Conservation (phyloP, 2,888 invertebrate species). For the Tetrapedia diversipes region DNA sequence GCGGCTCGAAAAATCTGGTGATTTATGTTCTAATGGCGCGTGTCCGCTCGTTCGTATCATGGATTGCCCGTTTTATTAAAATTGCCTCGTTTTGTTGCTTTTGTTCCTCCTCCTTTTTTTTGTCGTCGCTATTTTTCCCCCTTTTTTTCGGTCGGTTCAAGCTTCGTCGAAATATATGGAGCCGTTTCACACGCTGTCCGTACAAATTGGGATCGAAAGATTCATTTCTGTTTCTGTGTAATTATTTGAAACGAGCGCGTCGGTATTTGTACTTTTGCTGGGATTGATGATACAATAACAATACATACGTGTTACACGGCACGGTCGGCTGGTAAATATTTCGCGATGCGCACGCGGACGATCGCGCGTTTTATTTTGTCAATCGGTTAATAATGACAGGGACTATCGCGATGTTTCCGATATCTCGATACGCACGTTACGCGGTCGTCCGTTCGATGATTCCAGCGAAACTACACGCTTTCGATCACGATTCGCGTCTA, state of each 20-base stretch:
- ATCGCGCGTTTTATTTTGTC: background rate
- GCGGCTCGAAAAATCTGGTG: constrained; percentile 1
- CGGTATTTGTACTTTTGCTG: background rate
- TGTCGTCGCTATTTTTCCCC: background rate
- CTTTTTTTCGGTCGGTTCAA: background rate
- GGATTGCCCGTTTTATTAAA: constrained; percentile 12
- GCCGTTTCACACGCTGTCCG: background rate
- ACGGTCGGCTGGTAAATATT: background rate
- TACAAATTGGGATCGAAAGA: constrained; percentile 4
- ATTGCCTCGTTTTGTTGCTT: background rate
- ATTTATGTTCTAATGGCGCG: constrained; percentile 19
- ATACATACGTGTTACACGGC: background rate
- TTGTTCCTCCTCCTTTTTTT: background rate
- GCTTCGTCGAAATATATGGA: background rate
- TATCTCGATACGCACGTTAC: background rate
- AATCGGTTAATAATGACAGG: background rate
- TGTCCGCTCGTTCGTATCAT: background rate
- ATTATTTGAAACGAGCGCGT: background rate
- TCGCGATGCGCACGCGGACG: no score
- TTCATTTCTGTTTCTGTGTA: background rate
- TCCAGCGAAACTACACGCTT: background rate
- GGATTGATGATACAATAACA: background rate
- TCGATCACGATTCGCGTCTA: background rate
- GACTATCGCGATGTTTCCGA: background rate
- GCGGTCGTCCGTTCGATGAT: background rate